Conservation (phyloP, 2,797 vertebrate genomes). For the Amphiprion clarkii region DNA sequence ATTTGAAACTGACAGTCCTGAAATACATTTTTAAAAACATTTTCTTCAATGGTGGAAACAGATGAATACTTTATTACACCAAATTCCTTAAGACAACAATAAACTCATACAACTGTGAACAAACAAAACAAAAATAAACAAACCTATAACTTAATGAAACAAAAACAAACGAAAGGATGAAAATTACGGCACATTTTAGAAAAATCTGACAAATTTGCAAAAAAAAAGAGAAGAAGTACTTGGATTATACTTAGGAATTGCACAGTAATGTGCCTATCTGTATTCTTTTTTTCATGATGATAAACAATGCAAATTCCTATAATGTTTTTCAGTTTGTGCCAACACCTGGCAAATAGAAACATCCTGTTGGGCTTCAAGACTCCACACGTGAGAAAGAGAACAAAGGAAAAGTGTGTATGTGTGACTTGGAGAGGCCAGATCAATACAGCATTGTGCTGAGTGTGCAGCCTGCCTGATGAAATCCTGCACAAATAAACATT, state of each 20-base stretch:
- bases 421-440: slow-evolving; percentile 64
- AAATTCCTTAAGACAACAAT: neutral
- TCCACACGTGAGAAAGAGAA: slow-evolving; percentile 42
- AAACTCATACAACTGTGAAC: neutral
- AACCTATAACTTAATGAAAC: neutral
- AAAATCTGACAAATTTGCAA: neutral
- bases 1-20: slow-evolving; percentile 8
- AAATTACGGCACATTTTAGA: neutral
- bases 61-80: slow-evolving; percentile 55
- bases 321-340: neutral
- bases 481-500: slow-evolving; percentile 73
- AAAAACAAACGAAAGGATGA: neutral
- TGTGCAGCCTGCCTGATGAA: slow-evolving; percentile 73
- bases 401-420: slow-evolving; percentile 62
- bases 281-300: neutral
- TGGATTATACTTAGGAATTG: no score
- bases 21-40: neutral
- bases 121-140: neutral
- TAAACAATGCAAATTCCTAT: neutral
- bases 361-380: slow-evolving; percentile 6
- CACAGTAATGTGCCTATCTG: no score
- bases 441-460: slow-evolving; percentile 75
- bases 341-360: slow-evolving; percentile 9
- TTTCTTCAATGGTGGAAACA: neutral
- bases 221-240: neutral